These are phyloP conservation scores for Neotragus pygmaeus DNA, from an alignment of 2,113 vertebrate species.

Conservation along the genomic window DNA sequence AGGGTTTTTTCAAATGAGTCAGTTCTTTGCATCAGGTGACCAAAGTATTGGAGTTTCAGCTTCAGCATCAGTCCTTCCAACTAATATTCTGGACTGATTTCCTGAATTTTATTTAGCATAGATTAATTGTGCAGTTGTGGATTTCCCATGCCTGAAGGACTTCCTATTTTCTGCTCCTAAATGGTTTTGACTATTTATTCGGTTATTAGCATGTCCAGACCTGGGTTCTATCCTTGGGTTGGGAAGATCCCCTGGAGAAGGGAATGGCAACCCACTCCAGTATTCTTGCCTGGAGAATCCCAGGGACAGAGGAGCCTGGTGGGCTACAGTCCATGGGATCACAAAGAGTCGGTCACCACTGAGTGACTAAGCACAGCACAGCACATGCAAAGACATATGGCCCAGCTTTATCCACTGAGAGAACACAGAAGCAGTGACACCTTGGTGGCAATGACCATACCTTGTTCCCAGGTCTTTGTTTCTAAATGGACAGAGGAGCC, in stretches of 20 bases:
- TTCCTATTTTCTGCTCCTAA: constrained; percentile 34
- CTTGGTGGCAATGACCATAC: neutral
- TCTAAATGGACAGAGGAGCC: neutral
- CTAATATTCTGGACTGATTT: neutral
- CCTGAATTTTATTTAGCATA: neutral
- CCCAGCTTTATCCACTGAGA: neutral
- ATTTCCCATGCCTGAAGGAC: constrained; percentile 46
- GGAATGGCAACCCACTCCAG: neutral
- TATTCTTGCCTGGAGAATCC: neutral
- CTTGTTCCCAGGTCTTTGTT: neutral
- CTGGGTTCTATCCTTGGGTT: neutral
- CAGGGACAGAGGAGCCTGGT: neutral
- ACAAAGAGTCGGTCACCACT: neutral
- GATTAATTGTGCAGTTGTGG: neutral
- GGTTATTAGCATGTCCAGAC: neutral
- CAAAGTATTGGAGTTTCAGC: neutral
- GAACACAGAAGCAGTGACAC: neutral
- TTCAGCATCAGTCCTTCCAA: neutral
- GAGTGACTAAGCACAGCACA: neutral
- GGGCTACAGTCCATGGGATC: neutral
- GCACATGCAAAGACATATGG: neutral
- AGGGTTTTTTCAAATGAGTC: neutral
- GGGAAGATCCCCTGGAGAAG: neutral
- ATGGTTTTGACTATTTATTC: constrained; percentile 34
- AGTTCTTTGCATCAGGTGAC: neutral